Conservation (phyloP, 2,113 vertebrate genomes). For the Prunella fulvescens region DNA sequence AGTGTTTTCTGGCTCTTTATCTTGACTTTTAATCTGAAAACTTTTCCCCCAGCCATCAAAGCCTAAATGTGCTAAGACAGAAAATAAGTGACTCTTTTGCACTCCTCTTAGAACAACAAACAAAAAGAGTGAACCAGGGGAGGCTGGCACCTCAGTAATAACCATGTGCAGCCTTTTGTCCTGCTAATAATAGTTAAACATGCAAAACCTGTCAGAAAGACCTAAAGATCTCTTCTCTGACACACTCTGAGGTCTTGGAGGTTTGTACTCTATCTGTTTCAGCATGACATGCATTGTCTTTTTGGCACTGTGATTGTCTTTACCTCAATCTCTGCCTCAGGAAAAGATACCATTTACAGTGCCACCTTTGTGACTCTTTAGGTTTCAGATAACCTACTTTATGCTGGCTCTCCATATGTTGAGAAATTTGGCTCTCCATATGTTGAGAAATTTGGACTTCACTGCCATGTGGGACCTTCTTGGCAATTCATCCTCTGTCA, state of each 20-base stretch:
- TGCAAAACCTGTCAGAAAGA: constrained; percentile 60
- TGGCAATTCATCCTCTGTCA: not conserved
- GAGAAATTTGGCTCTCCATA: too few relatives aligned
- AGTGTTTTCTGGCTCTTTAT: not conserved
- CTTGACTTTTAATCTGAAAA: constrained; percentile 6
- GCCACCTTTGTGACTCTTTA: constrained; percentile 42
- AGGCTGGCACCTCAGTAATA: constrained; percentile 27
- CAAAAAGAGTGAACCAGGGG: not conserved
- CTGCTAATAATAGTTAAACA: constrained; percentile 47
- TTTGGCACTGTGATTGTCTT: constrained; percentile 43
- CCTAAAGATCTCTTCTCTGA: constrained; percentile 43
- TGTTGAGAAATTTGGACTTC: constrained; percentile 37
- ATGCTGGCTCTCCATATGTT: not conserved
- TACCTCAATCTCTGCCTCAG: constrained; percentile 42
- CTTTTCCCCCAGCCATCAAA: not conserved
- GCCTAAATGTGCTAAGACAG: not conserved
- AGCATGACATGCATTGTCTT: constrained; percentile 49
- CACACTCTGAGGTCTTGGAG: constrained; percentile 16
- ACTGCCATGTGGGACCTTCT: not conserved
- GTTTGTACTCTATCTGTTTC: constrained; percentile 60
- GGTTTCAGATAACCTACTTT: constrained; percentile 59
- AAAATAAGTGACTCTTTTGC: not conserved
- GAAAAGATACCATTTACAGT: constrained; percentile 50
- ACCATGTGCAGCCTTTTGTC: not conserved
- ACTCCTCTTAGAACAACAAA: not conserved